Evolutionary conservation across 2,113 vertebrate species (phyloP).

Genomic region (Nothoprocta pentlandii): DNA sequence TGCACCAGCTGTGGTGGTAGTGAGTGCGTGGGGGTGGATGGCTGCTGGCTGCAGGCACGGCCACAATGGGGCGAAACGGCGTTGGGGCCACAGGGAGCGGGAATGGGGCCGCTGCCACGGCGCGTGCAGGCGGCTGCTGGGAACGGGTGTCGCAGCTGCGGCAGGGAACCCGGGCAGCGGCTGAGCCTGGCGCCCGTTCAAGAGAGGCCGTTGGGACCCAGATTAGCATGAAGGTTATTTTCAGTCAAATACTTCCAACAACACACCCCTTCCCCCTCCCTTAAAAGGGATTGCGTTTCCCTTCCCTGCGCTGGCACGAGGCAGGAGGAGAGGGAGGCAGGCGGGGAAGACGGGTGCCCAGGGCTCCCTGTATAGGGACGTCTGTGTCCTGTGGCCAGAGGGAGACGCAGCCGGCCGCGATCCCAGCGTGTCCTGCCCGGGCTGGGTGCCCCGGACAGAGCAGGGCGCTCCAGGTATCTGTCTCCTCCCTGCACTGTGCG

Average conservation of each 20-base stretch:
- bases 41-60: too few relatives aligned
- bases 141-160: not conserved
- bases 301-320: not conserved
- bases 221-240: conserved; percentile 66
- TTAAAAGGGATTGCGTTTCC: conserved; percentile 52
- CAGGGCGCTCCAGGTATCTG: not conserved
- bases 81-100: not conserved
- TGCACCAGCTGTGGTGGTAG: too few relatives aligned
- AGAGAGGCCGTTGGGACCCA: not conserved
- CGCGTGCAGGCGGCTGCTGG: not conserved
- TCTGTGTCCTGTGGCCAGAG: not conserved
- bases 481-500: not conserved
- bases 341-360: fast-evolving
- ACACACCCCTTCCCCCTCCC: conserved; percentile 30
- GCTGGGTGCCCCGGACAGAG: fast-evolving
- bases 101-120: too few relatives aligned
- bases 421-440: not conserved
- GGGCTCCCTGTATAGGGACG: not conserved
- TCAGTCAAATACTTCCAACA: conserved; percentile 46
- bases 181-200: conserved; percentile 13
- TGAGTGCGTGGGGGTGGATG: too few relatives aligned
- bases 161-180: not conserved
- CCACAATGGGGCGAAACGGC: too few relatives aligned
- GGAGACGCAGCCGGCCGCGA: fast-evolving
- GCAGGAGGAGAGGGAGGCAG: not conserved